Evolutionary conservation across 1,140 invertebrate species (phyloP), one percentile per base, ranked within the genome.

Genomic region (Drosophila burlai): DNA sequence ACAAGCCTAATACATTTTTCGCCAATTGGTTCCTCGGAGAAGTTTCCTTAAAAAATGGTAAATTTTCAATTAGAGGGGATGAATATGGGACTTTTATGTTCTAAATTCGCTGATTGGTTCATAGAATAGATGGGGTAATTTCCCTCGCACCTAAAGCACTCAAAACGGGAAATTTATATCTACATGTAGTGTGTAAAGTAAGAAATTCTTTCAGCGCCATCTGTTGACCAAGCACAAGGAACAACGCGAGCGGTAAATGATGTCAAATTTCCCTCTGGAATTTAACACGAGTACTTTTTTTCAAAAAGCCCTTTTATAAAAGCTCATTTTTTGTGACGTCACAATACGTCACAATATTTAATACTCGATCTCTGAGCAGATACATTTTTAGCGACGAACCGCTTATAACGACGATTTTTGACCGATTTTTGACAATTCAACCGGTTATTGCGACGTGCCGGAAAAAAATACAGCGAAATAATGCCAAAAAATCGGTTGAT

Each of bases 81-180:
- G 6, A 18, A 21, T 2, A 24, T 24, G 24, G 5, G 10, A 2
- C 5, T n/a, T 34, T 18, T n/a, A 8, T 18, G 49, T 34, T 54
- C n/a, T 54, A 52, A 52, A 52, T 8, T 31, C 26, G 4, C 16
- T 49, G 47, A 49, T 49, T 49, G 47, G 47, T 26, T 26, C 15
- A 8, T 29, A 10, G n/a, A n/a, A 6, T 5, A 34, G 26, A 31
- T 18, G n/a, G 29, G 26, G 16, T 18, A 52, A 52, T 50, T 50
- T 50, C 26, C 7, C 49, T 10, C 29, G 1, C 1, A 16, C 16
- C 8, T 6, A 29, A 29, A n/a, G 26, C 46, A 21, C 16, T 7
- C 8, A 18, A 52, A 34, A 4, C 7, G n/a, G 29, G 29, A 21
- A 54, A 36, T 36, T 29, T 26, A 3, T n/a, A 11, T 18, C n/a